Base-by-base conservation (phyloP, 2,797 vertebrate species). In the Xyrichtys novacula region DNA sequence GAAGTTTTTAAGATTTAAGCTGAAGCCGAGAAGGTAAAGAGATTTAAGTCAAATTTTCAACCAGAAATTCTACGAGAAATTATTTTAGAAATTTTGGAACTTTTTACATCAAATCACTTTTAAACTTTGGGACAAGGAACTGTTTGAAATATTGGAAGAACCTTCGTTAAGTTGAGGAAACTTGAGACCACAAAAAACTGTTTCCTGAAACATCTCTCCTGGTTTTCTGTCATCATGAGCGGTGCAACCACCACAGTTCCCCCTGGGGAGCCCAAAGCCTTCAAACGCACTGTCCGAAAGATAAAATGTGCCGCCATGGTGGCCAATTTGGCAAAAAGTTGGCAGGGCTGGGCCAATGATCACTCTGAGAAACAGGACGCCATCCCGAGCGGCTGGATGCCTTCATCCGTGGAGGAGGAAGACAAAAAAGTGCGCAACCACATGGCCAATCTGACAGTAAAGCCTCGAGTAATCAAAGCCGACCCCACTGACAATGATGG, bases 321-420 rank as follows among this genome's bases (percentile, higher is more conserved):
- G 57, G 88, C 84, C 20, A 92, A 79, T 50, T 49, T 95, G 32
- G 88, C 94, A 5, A 92, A 90, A 70, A 94, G 91, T 59, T 95
- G 94, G 94, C 94, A 95, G 72, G 92, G 87, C 38, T 95, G 94
- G 94, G 94, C 91, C 28, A 88, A 40, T 0, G 89, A 93, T 0
- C 90, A 91, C 68, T 10, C 72, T 0, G 66, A 54, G 40, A 89
- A 89, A 46, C 94, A 94, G 75, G 92, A 93, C 4, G 31, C 78
- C 15, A 87, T 91, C 60, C 93, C 94, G 0, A 72, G 63, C 0
- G 94, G 93, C 20, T 94, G 94, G 94, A 80, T 90, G 76, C 93
- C 94, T 0, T 59, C 84, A 1, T 93, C 90, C 1, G 40, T 93
- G 0, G 64, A 80, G n/a, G 86, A 90, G 16, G 71, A 71, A 0